A percentile compares a stretch with the other conserved stretches of the same genome.
phyloP scores from a whole-genome alignment of 2,888 invertebrate genomes.

The Stenoptilia bipunctidactyla region DNA sequence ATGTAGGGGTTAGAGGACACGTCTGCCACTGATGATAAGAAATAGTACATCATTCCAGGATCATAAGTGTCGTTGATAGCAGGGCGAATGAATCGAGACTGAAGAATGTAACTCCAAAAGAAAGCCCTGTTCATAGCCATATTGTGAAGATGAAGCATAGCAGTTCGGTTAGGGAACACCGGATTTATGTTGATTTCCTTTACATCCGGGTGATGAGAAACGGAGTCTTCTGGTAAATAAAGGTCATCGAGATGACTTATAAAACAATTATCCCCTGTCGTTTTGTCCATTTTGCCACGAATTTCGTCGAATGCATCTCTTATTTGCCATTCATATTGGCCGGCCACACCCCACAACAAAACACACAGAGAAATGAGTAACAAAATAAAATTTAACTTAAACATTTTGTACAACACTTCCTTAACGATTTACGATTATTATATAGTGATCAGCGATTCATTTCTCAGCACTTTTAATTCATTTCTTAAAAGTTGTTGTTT shows the following conservation, averaged over 20 bases:
- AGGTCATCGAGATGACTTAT: slow-evolving; percentile 88
- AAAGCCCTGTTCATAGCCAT: slow-evolving; percentile 96
- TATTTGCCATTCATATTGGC: slow-evolving; percentile 93
- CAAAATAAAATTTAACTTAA: slow-evolving; percentile 37
- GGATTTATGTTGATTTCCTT: slow-evolving; percentile 96
- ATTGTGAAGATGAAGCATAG: slow-evolving; percentile 92
- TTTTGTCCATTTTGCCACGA: slow-evolving; percentile 84
- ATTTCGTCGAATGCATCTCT: slow-evolving; percentile 93
- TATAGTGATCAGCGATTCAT: too few species aligned
- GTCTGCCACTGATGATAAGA: slow-evolving; percentile 94
- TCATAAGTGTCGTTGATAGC: slow-evolving; percentile 94
- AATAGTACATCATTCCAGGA: slow-evolving; percentile 98
- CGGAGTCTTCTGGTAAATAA: slow-evolving; percentile 84
- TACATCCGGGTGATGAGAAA: slow-evolving; percentile 93
- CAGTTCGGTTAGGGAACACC: slow-evolving; percentile 94
- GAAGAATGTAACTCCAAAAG: slow-evolving; percentile 95
- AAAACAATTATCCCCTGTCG: slow-evolving; percentile 89
- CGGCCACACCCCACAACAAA: slow-evolving; percentile 76
- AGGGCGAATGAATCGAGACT: slow-evolving; percentile 89
- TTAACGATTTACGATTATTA: too few species aligned
- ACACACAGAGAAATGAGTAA: slow-evolving; percentile 45
- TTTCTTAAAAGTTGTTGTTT: too few species aligned
- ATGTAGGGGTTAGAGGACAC: slow-evolving; percentile 93
- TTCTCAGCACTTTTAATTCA: too few species aligned
- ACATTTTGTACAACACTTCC: too few species aligned